These are phyloP conservation scores for Promerops cafer DNA, from an alignment of 2,113 vertebrate species.

Conservation along the genomic window DNA sequence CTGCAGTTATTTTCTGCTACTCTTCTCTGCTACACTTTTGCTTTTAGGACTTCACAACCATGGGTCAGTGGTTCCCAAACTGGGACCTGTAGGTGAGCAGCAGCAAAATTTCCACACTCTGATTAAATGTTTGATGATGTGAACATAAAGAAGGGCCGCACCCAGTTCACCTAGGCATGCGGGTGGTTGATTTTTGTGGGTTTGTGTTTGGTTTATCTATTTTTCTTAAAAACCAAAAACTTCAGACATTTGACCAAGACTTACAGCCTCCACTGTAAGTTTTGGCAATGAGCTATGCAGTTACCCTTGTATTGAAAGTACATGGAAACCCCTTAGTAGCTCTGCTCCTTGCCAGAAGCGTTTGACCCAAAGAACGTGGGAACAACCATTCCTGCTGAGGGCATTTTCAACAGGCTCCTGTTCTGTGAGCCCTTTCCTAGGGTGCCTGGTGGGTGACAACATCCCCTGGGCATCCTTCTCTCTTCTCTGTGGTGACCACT, in stretches of 20 bases:
- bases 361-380: not conserved
- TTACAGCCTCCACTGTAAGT: not conserved
- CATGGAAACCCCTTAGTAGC: fast-evolving
- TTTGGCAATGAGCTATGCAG: fast-evolving
- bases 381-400: fast-evolving
- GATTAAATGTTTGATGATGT: too few relatives aligned
- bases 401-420: fast-evolving
- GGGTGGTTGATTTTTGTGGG: not conserved
- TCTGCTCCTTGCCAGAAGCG: fast-evolving
- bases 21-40: not conserved
- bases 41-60: not conserved
- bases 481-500: not conserved
- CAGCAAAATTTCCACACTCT: not conserved
- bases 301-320: fast-evolving
- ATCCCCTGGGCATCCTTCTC: not conserved
- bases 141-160: fast-evolving
- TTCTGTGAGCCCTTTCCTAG: not conserved
- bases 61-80: fast-evolving
- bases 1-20: not conserved
- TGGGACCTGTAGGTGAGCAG: not conserved
- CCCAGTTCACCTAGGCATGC: not conserved
- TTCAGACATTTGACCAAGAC: not conserved
- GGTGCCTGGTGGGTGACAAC: fast-evolving
- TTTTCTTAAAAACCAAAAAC: not conserved
- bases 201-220: not conserved